Base-by-base conservation (phyloP, 2,113 vertebrate genomes). In the Hemiprocne comata region DNA sequence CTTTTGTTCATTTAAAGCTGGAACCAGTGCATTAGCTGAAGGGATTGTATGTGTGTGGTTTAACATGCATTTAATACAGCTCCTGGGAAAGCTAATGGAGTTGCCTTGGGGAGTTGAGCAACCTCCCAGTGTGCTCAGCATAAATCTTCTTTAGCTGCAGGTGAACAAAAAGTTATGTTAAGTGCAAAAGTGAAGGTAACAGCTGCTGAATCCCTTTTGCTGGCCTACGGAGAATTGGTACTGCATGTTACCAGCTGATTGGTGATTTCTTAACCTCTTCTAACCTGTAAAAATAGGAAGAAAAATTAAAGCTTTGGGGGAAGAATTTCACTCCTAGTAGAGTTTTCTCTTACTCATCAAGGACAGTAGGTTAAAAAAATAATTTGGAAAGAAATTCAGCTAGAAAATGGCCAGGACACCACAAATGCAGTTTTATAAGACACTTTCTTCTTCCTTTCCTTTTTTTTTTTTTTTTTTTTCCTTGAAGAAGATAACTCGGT, bases 81-180 rank as follows among this genome's bases (percentile, higher is more conserved):
- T 97, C 96, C 85, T 95, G 97, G 96, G 97, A 97, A 97, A 96
- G 93, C 87, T 97, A 98, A 98, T 97, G 90, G 96, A 96, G 87
- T 94, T 97, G 96, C 97, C 96, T 82, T 97, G 53, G 97, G 97
- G 95, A 98, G 95, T 54, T 95, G 94, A 98, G 96, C 96, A 97
- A 93, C 92, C 95, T 96, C 94, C 89, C 96, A 93, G 92, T 95
- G 93, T 13, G 93, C 84, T 89, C 78, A 90, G 94, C 87, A 97
- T 96, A 96, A 94, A 98, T 98, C 98, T 97, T 92, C 91, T 97
- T 96, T 95, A 97, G 97, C 97, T 96, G 86, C 95, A 96, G 97
- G 97, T 98, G 98, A 97, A 95, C 96, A 96, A 96, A 97, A 98
- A 98, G 97, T 97, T 97, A 95, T 94, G 97, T 97, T 97, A 97